Evolutionary conservation across 2,113 vertebrate species (phyloP), one percentile per base, ranked within the genome.

Genomic region (Myrmophylax atrothorax): DNA sequence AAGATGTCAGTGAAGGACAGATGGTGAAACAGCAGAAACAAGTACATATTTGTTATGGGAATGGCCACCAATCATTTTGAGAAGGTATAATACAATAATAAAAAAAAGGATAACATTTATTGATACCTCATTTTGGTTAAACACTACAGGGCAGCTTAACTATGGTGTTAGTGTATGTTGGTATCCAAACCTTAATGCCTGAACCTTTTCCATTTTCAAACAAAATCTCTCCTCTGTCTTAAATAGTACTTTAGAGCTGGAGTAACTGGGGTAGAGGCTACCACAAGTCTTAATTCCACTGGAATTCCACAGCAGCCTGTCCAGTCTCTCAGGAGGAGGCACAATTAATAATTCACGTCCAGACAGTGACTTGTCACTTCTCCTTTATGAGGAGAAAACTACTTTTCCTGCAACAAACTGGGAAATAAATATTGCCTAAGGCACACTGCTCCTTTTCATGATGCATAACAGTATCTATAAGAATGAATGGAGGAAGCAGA

Each of bases 191-290:
- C 35, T 70, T 66, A 64, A 47, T 44, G 33, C 10, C 18, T 55
- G 16, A 8, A 17, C 31, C 35, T 64, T 75, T 56, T 55, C 25
- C 26, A n/a, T 47, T 74, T 69, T 42, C n/a, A 62, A 69, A 83
- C 4, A 82, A 69, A 60, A 37, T 40, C 18, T 66, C 28, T 6
- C 15, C 11, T 40, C 29, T 73, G 38, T 69, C 40, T 70, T 38
- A 12, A 75, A 40, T 18, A 29, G 6, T 49, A 20, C n/a, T 79
- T 82, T 29, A 75, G 75, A 58, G 8, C 17, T 50, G 28, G 18
- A 37, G 37, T 88, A 50, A 42, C 0, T 0, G 14, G 11, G 8
- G 11, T 3, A 67, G 67, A 80, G 44, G 31, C 31, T n/a, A 7
- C 56, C 47, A 28, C 2, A 18, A 9, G 14, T 53, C 18, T 55